A percentile compares a stretch with the other conserved stretches of the same genome.
phyloP scores from a whole-genome alignment of 2,797 vertebrate genomes.

The Labeo calbasu region DNA sequence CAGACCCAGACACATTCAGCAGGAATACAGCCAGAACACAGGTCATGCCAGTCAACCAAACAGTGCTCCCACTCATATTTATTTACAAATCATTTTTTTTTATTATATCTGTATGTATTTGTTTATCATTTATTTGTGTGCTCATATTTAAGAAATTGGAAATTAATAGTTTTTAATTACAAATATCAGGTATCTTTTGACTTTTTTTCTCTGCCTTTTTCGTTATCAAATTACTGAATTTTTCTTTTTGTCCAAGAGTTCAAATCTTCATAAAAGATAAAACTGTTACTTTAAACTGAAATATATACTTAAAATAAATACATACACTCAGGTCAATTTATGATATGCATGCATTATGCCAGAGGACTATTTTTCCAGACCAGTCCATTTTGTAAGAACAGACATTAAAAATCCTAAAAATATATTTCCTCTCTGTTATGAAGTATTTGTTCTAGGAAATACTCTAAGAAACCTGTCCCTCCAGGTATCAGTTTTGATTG shows the following conservation, averaged over 20 bases:
- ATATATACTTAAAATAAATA: neutral
- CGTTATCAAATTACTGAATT: too few relatives aligned
- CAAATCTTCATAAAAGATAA: neutral
- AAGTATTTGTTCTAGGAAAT: neutral
- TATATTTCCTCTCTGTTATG: neutral
- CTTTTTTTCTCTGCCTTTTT: too few relatives aligned
- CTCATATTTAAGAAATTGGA: neutral
- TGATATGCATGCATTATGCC: neutral
- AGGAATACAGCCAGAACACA: conserved; percentile 25
- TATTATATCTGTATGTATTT: conserved; percentile 2
- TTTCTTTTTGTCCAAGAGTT: too few relatives aligned
- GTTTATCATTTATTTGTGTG: neutral
- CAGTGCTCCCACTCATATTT: conserved; percentile 48
- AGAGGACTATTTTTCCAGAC: neutral
- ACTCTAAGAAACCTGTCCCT: neutral
- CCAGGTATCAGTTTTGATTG: conserved; percentile 28
- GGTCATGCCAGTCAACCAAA: conserved; percentile 46
- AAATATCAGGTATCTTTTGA: too few relatives aligned
- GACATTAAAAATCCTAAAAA: neutral
- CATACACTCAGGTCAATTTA: neutral
- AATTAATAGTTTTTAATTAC: too few relatives aligned
- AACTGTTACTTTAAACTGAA: neutral
- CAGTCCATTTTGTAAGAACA: neutral
- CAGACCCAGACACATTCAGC: conserved; percentile 37
- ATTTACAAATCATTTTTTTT: neutral